Conservation (phyloP, 2,797 vertebrate genomes). For the Bradypus variegatus region DNA sequence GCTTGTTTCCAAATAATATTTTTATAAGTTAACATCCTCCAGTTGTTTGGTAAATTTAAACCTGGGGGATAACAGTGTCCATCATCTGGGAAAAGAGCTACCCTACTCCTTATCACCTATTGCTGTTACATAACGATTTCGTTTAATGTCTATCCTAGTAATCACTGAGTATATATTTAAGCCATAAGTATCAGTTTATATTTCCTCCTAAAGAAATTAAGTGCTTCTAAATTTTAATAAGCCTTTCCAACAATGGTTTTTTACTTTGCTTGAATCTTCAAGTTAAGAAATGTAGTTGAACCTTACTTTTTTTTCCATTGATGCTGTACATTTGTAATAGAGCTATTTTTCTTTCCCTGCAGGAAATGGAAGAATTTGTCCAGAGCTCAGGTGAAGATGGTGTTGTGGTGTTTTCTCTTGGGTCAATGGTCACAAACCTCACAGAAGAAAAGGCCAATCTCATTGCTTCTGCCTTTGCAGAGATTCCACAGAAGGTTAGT, state of each 20-base stretch:
- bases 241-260: neutral
- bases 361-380: slow-evolving; percentile 93
- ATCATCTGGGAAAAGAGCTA: neutral
- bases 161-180: neutral
- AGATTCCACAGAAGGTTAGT: slow-evolving; percentile 90
- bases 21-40: neutral
- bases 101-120: neutral
- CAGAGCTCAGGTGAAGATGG: slow-evolving; percentile 88
- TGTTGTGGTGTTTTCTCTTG: slow-evolving; percentile 86
- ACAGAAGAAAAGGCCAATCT: slow-evolving; percentile 79
- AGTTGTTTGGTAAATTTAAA: neutral
- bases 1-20: neutral
- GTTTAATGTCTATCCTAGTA: neutral
- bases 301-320: rapidly evolving
- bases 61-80: neutral
- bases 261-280: neutral
- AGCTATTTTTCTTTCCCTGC: slow-evolving; percentile 31
- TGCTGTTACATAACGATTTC: neutral
- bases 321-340: neutral
- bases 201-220: neutral
- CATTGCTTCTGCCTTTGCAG: slow-evolving; percentile 84
- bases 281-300: neutral
- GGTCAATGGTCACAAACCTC: slow-evolving; percentile 83
- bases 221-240: neutral
- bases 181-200: neutral